phyloP scores from a whole-genome alignment of 2,113 vertebrate genomes.

The Pluvialis apricaria region DNA sequence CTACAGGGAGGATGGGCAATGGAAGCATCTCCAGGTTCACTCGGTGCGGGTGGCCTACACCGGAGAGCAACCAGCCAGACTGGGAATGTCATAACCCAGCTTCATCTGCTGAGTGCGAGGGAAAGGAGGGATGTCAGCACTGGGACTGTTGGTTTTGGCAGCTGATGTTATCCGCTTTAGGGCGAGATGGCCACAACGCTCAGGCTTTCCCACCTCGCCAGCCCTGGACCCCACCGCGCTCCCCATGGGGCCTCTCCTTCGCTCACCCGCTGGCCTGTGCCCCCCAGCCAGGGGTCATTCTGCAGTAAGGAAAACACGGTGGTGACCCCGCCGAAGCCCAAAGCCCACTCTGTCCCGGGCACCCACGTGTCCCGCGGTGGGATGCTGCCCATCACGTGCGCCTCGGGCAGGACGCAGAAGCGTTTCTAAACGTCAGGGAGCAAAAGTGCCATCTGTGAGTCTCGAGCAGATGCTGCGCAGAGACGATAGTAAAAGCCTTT shows the following conservation, averaged over 20 bases:
- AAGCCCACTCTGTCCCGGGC: not conserved
- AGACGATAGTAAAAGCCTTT: not conserved
- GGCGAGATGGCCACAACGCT: not conserved
- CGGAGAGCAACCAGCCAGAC: not conserved
- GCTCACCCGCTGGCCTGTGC: fast-evolving
- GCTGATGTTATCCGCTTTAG: not conserved
- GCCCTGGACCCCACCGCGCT: fast-evolving
- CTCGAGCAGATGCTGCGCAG: conserved; percentile 24
- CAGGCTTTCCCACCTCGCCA: not conserved
- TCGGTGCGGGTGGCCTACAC: fast-evolving
- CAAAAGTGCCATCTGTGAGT: not conserved
- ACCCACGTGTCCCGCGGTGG: not conserved
- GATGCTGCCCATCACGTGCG: not conserved
- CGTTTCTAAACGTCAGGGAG: not conserved
- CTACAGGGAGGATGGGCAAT: fast-evolving
- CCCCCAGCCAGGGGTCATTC: not conserved
- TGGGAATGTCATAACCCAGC: not conserved
- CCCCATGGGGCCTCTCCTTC: not conserved
- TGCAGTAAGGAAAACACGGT: fast-evolving
- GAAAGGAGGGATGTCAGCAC: not conserved
- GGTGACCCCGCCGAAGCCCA: not conserved
- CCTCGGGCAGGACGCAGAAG: not conserved
- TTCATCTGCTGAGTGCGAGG: not conserved
- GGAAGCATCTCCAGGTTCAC: not conserved
- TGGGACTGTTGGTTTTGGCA: not conserved